Conservation (phyloP, 1,140 invertebrate genomes). For the Pararge aegeria region DNA sequence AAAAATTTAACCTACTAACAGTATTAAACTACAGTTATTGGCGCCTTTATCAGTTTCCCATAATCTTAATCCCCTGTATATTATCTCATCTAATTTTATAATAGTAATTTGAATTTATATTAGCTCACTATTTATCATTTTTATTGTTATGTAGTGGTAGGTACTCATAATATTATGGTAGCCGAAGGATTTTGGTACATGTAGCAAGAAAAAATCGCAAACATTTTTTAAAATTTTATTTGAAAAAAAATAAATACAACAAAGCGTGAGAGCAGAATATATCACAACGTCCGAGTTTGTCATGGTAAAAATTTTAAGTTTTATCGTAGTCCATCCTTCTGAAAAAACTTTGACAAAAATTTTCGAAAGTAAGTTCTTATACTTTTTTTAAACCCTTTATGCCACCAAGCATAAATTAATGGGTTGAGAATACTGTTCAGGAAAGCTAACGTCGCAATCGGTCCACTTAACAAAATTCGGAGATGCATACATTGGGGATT, state of each 20-base stretch:
- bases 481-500: conserved; percentile 70
- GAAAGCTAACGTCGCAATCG: conserved; percentile 81
- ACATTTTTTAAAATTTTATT: too few species aligned
- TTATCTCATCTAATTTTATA: neutral
- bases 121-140: neutral
- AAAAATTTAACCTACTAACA: neutral
- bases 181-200: neutral
- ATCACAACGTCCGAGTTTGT: neutral
- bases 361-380: conserved; percentile 43
- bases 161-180: neutral
- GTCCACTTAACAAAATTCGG: conserved; percentile 73
- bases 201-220: neutral
- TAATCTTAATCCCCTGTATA: neutral
- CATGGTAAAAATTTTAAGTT: too few species aligned
- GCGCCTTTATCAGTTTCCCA: neutral
- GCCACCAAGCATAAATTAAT: conserved; percentile 87
- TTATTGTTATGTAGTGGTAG: neutral
- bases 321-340: conserved; percentile 22
- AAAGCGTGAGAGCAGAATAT: neutral
- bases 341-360: conserved; percentile 34
- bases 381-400: conserved; percentile 80
- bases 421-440: conserved; percentile 86
- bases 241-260: neutral
- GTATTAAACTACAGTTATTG: neutral
- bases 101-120: neutral